Evolutionary conservation across 2,113 vertebrate genomes (phyloP), one percentile per base, ranked within the genome.

Genomic region (Jaculus jaculus): DNA sequence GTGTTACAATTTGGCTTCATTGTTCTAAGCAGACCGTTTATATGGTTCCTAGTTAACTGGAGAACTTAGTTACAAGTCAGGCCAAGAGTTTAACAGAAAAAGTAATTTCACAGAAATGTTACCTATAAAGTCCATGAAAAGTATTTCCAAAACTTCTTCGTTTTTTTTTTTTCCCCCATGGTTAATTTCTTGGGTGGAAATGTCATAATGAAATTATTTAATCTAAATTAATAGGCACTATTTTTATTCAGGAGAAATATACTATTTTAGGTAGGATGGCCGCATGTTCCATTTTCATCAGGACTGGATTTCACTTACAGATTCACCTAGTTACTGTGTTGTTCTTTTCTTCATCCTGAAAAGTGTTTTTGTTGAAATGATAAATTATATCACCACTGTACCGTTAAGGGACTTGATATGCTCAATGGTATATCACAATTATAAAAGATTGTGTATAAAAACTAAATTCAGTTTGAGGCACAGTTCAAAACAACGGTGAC

Each of bases 401-500:
- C 28, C 54, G 93, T 94, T 83, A 88, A 75, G 8, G 10, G 2
- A 78, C 5, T 84, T 90, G 78, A 12, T 54, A 92, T 85, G 28
- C 23, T 80, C 39, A 93, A 26, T 92, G 47, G 75, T 81, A 71
- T 26, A 61, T 60, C 39, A 79, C 23, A 91, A 61, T 42, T 87
- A 16, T 58, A 87, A 79, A 90, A 87, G 10, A 23, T 84, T 95
- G 79, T 68, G 60, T 32, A 1, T 65, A 21, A 95, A 90, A 32
- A 28, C 81, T 75, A 82, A 91, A 89, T 84, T 94, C 39, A 61
- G 39, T 24, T 84, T 79, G 32, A 79, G 3, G 30, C n/a, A 39
- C 20, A 94, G 71, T 81, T 84, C 58, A 95, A 89, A 93, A 80
- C 42, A 13, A 90, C 17, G 9, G 37, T 82, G 30, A 78, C 18